A percentile compares a stretch with the other conserved stretches of the same genome.
phyloP scores from a whole-genome alignment of 2,888 invertebrate species.

The Aquatica leii region DNA sequence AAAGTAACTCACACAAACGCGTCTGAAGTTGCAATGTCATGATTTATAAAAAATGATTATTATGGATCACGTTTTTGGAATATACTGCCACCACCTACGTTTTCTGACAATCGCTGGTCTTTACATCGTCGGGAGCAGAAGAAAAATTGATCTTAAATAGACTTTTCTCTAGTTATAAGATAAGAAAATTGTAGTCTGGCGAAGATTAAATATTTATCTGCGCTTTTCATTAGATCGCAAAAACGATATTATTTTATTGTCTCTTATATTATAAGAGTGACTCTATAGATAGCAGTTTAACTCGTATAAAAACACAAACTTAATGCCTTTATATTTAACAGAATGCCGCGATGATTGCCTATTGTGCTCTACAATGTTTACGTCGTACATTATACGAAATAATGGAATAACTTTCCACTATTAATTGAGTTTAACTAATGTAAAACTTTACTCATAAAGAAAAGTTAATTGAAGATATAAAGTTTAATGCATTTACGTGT shows the following conservation, averaged over 20 bases:
- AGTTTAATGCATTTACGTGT: too few relatives aligned
- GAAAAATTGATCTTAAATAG: constrained; percentile 24
- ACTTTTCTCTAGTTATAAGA: constrained; percentile 24
- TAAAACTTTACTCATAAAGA: too few relatives aligned
- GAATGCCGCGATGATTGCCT: constrained; percentile 22
- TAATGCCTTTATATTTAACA: constrained; percentile 28
- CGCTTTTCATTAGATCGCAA: constrained; percentile 27
- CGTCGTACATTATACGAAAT: constrained; percentile 18
- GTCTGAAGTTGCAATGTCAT: background rate
- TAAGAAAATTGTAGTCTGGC: constrained; percentile 19
- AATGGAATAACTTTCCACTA: constrained; percentile 22
- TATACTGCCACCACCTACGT: background rate
- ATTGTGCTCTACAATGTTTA: constrained; percentile 19
- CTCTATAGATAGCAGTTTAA: constrained; percentile 14
- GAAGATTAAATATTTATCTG: constrained; percentile 36
- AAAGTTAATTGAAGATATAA: too few relatives aligned
- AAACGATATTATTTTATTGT: constrained; percentile 34
- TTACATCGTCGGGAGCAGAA: constrained; percentile 15
- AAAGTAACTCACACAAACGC: background rate
- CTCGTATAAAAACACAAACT: constrained; percentile 28
- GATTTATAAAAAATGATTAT: background rate
- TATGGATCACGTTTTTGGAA: too few relatives aligned
- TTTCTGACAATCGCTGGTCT: constrained; percentile 12
- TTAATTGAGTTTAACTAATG: constrained; percentile 25
- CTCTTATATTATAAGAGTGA: constrained; percentile 21